Conservation (phyloP, 1,140 invertebrate species). For the Stegodyphus dumicola region DNA sequence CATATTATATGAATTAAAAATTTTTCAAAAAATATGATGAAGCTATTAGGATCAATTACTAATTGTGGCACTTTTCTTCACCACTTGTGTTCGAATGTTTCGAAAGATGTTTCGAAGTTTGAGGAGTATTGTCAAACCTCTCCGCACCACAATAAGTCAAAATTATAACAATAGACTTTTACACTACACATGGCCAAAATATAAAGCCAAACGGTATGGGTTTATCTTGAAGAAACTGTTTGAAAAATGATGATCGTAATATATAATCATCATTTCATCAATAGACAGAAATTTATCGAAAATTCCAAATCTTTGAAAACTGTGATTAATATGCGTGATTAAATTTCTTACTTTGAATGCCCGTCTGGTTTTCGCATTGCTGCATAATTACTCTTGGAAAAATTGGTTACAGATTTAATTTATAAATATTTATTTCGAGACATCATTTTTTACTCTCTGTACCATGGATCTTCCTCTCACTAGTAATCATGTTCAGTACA, state of each 20-base stretch:
- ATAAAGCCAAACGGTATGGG: slow-evolving; percentile 38
- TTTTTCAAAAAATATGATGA: slow-evolving; percentile 13
- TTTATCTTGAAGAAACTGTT: slow-evolving; percentile 24
- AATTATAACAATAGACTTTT: slow-evolving; percentile 18
- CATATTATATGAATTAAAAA: slow-evolving; percentile 19
- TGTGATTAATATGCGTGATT: no score
- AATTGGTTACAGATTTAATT: no score
- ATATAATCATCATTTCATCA: slow-evolving; percentile 22
- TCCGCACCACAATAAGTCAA: slow-evolving; percentile 14
- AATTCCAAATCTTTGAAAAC: no score
- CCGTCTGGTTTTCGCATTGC: no score
- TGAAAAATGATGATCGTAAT: slow-evolving; percentile 26
- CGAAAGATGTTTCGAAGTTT: slow-evolving; percentile 17
- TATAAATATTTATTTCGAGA: neutral
- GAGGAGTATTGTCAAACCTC: slow-evolving; percentile 12
- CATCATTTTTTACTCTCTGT: neutral
- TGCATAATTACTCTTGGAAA: no score
- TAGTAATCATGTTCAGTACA: neutral
- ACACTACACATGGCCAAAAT: slow-evolving; percentile 16
- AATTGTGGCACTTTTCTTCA: slow-evolving; percentile 22
- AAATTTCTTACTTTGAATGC: no score
- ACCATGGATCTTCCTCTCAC: neutral
- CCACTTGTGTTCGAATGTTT: slow-evolving; percentile 20
- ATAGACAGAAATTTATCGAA: neutral
- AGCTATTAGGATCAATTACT: slow-evolving; percentile 10